phyloP scores from a whole-genome alignment of 2,797 vertebrate genomes.

The Melanotaenia nigrans region DNA sequence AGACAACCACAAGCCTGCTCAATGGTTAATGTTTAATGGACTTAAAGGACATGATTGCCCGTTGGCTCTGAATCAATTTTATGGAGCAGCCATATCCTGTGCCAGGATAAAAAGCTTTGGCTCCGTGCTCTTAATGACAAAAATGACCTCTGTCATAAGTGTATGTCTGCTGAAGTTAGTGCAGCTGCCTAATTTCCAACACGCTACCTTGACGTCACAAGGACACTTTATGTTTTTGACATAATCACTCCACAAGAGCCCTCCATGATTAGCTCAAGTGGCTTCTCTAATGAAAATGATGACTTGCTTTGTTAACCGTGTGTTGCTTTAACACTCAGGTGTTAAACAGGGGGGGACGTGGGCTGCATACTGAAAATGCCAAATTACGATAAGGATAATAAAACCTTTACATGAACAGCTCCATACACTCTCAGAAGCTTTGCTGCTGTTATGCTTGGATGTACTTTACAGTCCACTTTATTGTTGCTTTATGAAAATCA shows the following conservation, averaged over 20 bases:
- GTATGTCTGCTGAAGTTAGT: constrained; percentile 32
- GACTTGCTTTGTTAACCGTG: constrained; percentile 79
- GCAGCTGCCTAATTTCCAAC: constrained; percentile 58
- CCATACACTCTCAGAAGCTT: constrained; percentile 46
- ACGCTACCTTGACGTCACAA: constrained; percentile 61
- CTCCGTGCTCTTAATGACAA: constrained; percentile 55
- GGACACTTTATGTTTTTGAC: constrained; percentile 70
- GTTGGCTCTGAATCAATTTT: constrained; percentile 67
- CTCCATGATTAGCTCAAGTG: constrained; percentile 72
- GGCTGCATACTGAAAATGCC: constrained; percentile 41
- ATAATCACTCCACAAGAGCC: constrained; percentile 73
- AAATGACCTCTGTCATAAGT: constrained; percentile 61
- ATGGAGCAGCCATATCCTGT: constrained; percentile 58
- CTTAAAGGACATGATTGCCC: constrained; percentile 71
- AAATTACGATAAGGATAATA: constrained; percentile 36
- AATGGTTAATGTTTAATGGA: constrained; percentile 74
- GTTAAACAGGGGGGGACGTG: constrained; percentile 54
- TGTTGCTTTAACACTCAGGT: constrained; percentile 62
- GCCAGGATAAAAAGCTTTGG: constrained; percentile 52
- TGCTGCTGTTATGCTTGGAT: constrained; percentile 34
- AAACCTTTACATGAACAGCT: constrained; percentile 35
- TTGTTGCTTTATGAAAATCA: constrained; percentile 71
- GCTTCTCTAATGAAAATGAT: constrained; percentile 74
- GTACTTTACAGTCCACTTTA: constrained; percentile 60
- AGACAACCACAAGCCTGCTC: constrained; percentile 50